Percentiles rank a stretch among this genome's conserved stretches.
Evolutionary conservation across 2,113 vertebrate genomes (phyloP).

Genomic region (Mixornis gularis): DNA sequence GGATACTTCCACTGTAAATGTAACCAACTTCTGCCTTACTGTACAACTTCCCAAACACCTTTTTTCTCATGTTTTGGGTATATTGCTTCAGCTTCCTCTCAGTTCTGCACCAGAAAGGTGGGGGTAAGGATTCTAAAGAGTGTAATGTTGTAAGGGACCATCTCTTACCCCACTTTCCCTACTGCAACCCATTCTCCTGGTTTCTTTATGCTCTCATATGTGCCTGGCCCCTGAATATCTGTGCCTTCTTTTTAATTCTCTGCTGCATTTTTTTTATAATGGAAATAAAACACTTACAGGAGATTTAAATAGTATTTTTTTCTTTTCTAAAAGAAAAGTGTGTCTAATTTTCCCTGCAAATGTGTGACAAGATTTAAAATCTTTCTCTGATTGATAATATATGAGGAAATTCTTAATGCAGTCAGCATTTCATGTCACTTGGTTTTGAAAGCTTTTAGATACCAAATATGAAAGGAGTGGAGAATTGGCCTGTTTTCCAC

Average conservation of each 20-base stretch:
- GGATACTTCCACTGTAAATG: background rate
- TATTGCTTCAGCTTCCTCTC: background rate
- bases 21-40: background rate
- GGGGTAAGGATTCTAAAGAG: background rate
- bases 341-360: background rate
- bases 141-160: background rate
- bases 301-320: slow-evolving; percentile 6
- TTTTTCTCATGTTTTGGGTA: background rate
- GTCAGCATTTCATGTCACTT: background rate
- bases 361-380: background rate
- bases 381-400: slow-evolving; percentile 13
- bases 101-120: background rate
- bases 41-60: background rate
- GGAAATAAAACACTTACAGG: background rate
- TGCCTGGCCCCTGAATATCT: background rate
- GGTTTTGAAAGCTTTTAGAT: slow-evolving; percentile 13
- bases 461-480: slow-evolving; percentile 1
- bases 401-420: slow-evolving; percentile 14
- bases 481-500: slow-evolving; percentile 43
- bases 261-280: background rate
- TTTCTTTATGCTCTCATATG: background rate
- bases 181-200: background rate
- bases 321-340: background rate
- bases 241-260: background rate
- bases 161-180: background rate